phyloP scores from a whole-genome alignment of 2,888 invertebrate genomes.

The Syritta pipiens region DNA sequence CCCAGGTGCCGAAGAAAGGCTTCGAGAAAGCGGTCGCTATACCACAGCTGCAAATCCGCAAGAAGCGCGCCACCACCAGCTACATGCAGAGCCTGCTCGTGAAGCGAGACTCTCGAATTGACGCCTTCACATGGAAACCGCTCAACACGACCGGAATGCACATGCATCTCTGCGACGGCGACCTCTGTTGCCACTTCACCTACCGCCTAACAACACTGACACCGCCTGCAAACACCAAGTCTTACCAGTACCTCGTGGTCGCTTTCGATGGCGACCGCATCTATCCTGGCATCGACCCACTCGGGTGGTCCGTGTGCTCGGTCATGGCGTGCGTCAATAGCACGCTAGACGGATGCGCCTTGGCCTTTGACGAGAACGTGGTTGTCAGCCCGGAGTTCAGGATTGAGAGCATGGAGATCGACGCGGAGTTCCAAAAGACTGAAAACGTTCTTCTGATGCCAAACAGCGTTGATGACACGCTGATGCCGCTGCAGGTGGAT shows the following conservation, averaged over 20 bases:
- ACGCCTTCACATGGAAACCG: slow-evolving; percentile 31
- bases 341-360: slow-evolving; percentile 73
- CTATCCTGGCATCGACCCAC: slow-evolving; percentile 75
- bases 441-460: slow-evolving; percentile 72
- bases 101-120: slow-evolving; percentile 72
- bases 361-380: slow-evolving; percentile 46
- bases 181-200: slow-evolving; percentile 74
- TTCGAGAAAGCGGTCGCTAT: background rate
- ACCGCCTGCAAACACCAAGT: background rate
- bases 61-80: slow-evolving; percentile 24
- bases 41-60: slow-evolving; percentile 8
- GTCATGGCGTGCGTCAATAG: slow-evolving; percentile 79
- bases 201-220: slow-evolving; percentile 69
- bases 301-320: slow-evolving; percentile 75
- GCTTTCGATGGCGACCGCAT: slow-evolving; percentile 79
- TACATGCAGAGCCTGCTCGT: slow-evolving; percentile 62
- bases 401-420: slow-evolving; percentile 71
- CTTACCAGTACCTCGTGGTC: slow-evolving; percentile 79
- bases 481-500: slow-evolving; percentile 73
- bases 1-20: slow-evolving; percentile 73
- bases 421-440: slow-evolving; percentile 71
- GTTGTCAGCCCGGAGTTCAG: slow-evolving; percentile 45
- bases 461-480: slow-evolving; percentile 71
- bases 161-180: slow-evolving; percentile 61
- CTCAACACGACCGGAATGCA: slow-evolving; percentile 1